These are phyloP conservation scores for Syngnathus rostellatus DNA, from an alignment of 2,797 vertebrate genomes.

Conservation along the genomic window DNA sequence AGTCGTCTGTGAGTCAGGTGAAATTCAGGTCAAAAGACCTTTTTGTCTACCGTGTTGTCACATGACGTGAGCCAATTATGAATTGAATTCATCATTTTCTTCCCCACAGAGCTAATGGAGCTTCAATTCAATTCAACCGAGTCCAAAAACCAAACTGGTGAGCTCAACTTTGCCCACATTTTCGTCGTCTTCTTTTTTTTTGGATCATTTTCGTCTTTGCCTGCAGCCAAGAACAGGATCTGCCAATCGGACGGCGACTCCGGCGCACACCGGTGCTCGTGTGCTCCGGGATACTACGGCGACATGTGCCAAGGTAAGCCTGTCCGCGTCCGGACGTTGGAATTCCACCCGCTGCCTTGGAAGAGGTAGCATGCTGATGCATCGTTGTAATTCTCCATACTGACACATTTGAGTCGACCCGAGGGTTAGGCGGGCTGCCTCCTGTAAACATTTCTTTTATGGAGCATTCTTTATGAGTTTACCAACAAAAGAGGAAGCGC, in stretches of 20 bases:
- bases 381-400: conserved; percentile 69
- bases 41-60: not conserved
- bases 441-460: conserved; percentile 65
- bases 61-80: not conserved
- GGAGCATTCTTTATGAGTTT: conserved; percentile 70
- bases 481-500: conserved; percentile 70
- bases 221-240: conserved; percentile 50
- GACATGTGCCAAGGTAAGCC: conserved; percentile 73
- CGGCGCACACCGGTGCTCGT: conserved; percentile 70
- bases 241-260: conserved; percentile 63
- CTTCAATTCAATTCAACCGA: conserved; percentile 51
- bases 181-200: conserved; percentile 1
- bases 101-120: conserved; percentile 53
- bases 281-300: conserved; percentile 71
- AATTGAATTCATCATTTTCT: conserved; percentile 7
- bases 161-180: conserved; percentile 16
- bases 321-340: conserved; percentile 53
- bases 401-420: conserved; percentile 61
- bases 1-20: conserved; percentile 84
- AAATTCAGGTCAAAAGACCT: conserved; percentile 11
- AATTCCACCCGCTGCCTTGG: conserved; percentile 62
- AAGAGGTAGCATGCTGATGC: conserved; percentile 60
- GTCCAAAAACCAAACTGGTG: conserved; percentile 67
- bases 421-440: conserved; percentile 19
- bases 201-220: not conserved